Base-by-base conservation (phyloP, 2,113 vertebrate species). In the Talpa occidentalis region DNA sequence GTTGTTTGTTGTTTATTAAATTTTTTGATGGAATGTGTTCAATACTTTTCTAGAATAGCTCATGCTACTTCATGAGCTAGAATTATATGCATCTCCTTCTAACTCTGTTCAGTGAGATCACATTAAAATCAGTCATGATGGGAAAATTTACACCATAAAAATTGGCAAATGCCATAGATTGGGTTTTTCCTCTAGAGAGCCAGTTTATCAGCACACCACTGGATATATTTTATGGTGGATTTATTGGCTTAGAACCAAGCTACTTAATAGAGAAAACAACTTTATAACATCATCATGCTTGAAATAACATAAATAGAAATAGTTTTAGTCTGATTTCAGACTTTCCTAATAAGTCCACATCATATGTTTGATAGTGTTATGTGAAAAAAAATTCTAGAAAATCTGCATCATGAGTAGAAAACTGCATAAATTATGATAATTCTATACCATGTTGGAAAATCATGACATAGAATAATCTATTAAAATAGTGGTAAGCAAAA, bases 241-340 rank as follows among this genome's bases (percentile, higher is more conserved):
- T 66, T 74, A 56, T 52, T 37, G n/a, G 16, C 64, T 91, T 44
- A 37, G 40, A 49, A 82, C n/a, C 85, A 87, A 70, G 59, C 32
- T 90, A 22, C 69, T 94, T 82, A 77, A 73, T 26, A 40, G 8
- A 85, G 82, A 83, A 92, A 87, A 95, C 15, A 73, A 72, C 37
- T 79, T 70, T 35, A 77, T 62, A 44, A 52, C 26, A 72, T 8
- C 30, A 62, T 59, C 77, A 56, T 37, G 19, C 56, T 60, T 72
- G 24, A 90, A 92, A 66, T 81, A 52, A 54, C 32, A 54, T 70
- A 52, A 91, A 1, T 22, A 90, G 35, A 78, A 44, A 69, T 15
- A 70, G 10, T 70, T 87, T 60, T 21, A 22, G 28, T 81, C 52
- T 5, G 81, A 28, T 5, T 60, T 85, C 26, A 85, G 22, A 47